phyloP scores from a whole-genome alignment of 2,113 vertebrate genomes.

The Echinops telfairi region DNA sequence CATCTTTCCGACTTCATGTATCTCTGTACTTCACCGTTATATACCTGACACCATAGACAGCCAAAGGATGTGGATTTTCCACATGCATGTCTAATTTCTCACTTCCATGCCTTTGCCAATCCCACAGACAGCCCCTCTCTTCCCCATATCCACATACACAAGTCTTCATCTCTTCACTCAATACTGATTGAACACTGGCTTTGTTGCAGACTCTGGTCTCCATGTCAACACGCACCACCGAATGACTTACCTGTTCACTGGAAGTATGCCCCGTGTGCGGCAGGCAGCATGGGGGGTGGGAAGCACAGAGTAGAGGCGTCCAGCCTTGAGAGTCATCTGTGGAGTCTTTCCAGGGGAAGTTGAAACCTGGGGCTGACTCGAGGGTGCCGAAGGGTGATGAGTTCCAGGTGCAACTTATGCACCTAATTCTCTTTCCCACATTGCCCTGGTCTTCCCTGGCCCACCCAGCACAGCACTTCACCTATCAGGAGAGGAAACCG shows the following conservation, averaged over 20 bases:
- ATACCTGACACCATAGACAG: background rate
- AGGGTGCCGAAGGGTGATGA: background rate
- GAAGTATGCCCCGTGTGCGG: background rate
- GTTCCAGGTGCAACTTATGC: background rate
- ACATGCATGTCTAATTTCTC: background rate
- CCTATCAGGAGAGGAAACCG: background rate
- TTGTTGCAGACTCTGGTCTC: background rate
- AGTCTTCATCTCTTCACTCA: background rate
- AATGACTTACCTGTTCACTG: background rate
- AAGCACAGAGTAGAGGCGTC: background rate
- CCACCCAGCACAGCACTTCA: background rate
- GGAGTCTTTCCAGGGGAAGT: background rate
- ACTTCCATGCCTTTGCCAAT: background rate
- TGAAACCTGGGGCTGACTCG: background rate
- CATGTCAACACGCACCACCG: background rate
- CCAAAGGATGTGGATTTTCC: background rate
- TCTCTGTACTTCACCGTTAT: background rate
- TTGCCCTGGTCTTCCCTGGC: background rate
- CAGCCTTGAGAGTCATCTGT: background rate
- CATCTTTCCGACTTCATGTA: background rate
- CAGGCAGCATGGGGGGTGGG: background rate
- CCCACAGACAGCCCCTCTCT: background rate
- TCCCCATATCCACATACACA: background rate
- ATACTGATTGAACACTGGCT: background rate
- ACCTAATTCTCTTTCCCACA: background rate